A percentile compares a stretch with the other conserved stretches of the same genome.
These are phyloP conservation scores for Embiotoca jacksoni DNA, from an alignment of 2,113 vertebrate genomes.

Conservation along the genomic window DNA sequence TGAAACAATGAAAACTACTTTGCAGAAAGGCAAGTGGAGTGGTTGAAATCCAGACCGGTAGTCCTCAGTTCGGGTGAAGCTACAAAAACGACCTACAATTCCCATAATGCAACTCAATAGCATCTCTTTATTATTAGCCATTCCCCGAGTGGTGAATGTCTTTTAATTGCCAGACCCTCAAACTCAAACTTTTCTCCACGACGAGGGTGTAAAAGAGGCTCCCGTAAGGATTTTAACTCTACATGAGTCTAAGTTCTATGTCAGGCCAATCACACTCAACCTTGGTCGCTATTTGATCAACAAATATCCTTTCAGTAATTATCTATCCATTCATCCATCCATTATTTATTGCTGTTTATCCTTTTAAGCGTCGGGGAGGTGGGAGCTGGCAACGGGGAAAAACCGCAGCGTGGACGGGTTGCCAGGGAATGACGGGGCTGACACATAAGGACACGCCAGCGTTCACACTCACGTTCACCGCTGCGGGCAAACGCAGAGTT, in stretches of 20 bases:
- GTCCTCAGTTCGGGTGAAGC: too few relatives aligned
- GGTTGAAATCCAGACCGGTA: too few relatives aligned
- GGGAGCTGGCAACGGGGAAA: neutral
- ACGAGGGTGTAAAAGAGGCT: too few relatives aligned
- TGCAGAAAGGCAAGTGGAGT: too few relatives aligned
- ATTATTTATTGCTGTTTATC: neutral
- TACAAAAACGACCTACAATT: too few relatives aligned
- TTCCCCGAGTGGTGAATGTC: too few relatives aligned
- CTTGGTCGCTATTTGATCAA: neutral
- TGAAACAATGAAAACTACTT: too few relatives aligned
- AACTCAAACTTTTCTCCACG: too few relatives aligned
- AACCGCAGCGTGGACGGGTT: neutral
- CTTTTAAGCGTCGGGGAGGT: neutral
- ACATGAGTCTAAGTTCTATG: neutral
- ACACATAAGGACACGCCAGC: neutral
- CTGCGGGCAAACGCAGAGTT: neutral
- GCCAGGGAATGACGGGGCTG: neutral
- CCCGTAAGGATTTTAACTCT: too few relatives aligned
- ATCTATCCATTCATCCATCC: neutral
- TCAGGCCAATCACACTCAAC: neutral
- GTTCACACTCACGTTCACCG: conserved; percentile 2
- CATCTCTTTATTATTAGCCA: too few relatives aligned
- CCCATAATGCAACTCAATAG: too few relatives aligned
- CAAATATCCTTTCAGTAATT: neutral
- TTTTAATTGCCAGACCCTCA: too few relatives aligned